Evolutionary conservation across 1,140 invertebrate genomes (phyloP), one percentile per base, ranked within the genome.

Genomic region (Zaprionus lachaisei): DNA sequence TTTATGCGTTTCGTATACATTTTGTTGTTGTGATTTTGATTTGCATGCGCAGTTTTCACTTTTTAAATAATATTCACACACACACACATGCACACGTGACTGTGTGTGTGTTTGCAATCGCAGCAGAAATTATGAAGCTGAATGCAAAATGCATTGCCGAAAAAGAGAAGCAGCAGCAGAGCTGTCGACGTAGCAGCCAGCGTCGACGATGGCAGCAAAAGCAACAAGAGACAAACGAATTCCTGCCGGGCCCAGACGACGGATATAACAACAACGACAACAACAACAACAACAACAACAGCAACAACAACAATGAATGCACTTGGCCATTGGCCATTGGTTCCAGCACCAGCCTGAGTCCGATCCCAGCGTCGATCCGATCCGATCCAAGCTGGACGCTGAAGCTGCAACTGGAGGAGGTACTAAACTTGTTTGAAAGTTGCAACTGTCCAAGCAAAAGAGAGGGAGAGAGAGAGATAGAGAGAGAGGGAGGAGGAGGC

Each of bases 401-500:
- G 51, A n/a, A 17, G 41, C 41, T 47, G 41, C 41, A 47, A 20
- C 41, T 47, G 41, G 41, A 47, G 41, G 49, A 65, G 72, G 83
- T 79, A 79, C 80, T 80, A 86, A 86, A 86, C 83, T 83, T 81
- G 83, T 86, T 86, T 86, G 83, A 86, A 86, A 86, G 80, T 86
- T 86, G 84, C 81, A 89, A 89, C 84, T 75, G 80, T 60, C 60
- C 55, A 54, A 54, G 68, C 41, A 7, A 20, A n/a, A 17, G 47
- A 14, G 6, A 1, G 41, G 3, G 41, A 7, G 41, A 5, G 5
- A 7, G 38, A 7, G 2, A 41, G 38, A n/a, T 9, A 7, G 17
- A 20, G 17, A 2, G 17, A 2, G 44, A 2, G 2, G 47, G 47
- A 14, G 20, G 1, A 2, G 20, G 20, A 51, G 47, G 47, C 47